Evolutionary conservation across 1,140 invertebrate genomes (phyloP).

Genomic region (Aleiodes sp.): DNA sequence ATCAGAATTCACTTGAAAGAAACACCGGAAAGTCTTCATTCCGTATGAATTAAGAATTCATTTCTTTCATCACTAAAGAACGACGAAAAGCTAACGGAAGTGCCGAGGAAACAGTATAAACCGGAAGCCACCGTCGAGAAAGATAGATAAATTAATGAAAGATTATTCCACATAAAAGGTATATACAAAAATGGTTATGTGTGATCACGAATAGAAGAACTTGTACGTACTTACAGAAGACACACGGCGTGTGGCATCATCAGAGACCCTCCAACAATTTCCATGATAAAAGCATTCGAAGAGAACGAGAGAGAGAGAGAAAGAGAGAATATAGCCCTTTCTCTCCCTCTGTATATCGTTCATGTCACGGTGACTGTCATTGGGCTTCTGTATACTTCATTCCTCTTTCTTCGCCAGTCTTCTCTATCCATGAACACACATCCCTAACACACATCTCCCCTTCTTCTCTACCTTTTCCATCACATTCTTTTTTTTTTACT

Average conservation of each 20-base stretch:
- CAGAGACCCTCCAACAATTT: slow-evolving; percentile 29
- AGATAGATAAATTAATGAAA: slow-evolving; percentile 20
- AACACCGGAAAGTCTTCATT: too few relatives aligned
- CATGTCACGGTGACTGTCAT: slow-evolving; percentile 18
- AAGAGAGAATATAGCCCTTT: too few relatives aligned
- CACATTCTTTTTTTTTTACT: too few relatives aligned
- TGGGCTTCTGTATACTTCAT: neutral
- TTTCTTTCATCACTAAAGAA: neutral
- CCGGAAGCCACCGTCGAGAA: neutral
- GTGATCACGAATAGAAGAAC: slow-evolving; percentile 24
- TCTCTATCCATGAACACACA: neutral
- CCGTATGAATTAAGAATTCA: too few relatives aligned
- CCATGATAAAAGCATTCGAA: slow-evolving; percentile 37
- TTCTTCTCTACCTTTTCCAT: neutral
- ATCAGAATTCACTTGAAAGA: too few relatives aligned
- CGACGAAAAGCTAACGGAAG: slow-evolving; percentile 3
- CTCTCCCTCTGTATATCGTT: neutral
- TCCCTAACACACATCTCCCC: neutral
- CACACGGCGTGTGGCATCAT: slow-evolving; percentile 2
- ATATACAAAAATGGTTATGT: slow-evolving; percentile 34
- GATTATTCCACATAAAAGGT: too few relatives aligned
- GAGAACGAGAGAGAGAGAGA: too few relatives aligned
- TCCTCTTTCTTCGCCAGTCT: neutral
- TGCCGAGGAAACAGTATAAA: neutral
- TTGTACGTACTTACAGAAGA: slow-evolving; percentile 22